Percentiles rank a stretch among this genome's conserved stretches.
Evolutionary conservation across 2,888 invertebrate genomes (phyloP).

Genomic region (Linyphia triangularis): DNA sequence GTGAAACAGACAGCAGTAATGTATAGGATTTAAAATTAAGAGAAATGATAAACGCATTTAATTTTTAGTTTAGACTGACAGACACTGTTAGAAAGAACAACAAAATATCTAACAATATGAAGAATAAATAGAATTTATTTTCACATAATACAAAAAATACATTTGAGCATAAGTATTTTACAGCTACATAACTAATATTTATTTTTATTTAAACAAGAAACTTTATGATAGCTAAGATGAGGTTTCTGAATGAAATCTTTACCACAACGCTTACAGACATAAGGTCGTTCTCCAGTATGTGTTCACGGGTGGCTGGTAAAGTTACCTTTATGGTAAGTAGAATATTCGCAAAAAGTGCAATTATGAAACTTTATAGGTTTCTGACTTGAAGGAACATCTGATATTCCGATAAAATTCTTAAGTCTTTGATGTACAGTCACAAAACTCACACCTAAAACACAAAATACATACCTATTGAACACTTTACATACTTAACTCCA

Average conservation of each 20-base stretch:
- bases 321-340: background rate
- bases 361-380: background rate
- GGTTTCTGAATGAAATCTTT: background rate
- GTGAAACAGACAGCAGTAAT: too few relatives aligned
- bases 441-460: background rate
- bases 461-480: background rate
- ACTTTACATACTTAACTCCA: too few relatives aligned
- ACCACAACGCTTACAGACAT: background rate
- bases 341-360: conserved; percentile 5
- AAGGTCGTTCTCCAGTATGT: conserved; percentile 6
- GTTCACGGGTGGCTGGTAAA: background rate
- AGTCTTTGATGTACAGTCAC: background rate
- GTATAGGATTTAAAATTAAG: too few relatives aligned
- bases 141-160: too few relatives aligned
- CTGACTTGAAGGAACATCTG: background rate
- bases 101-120: too few relatives aligned
- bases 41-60: too few relatives aligned
- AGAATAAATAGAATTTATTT: too few relatives aligned
- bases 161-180: too few relatives aligned
- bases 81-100: too few relatives aligned
- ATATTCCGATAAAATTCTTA: background rate
- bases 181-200: too few relatives aligned
- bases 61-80: too few relatives aligned
- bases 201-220: background rate
- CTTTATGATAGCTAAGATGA: background rate